Conservation (phyloP, 2,113 vertebrate genomes). For the Cheilinus undulatus region DNA sequence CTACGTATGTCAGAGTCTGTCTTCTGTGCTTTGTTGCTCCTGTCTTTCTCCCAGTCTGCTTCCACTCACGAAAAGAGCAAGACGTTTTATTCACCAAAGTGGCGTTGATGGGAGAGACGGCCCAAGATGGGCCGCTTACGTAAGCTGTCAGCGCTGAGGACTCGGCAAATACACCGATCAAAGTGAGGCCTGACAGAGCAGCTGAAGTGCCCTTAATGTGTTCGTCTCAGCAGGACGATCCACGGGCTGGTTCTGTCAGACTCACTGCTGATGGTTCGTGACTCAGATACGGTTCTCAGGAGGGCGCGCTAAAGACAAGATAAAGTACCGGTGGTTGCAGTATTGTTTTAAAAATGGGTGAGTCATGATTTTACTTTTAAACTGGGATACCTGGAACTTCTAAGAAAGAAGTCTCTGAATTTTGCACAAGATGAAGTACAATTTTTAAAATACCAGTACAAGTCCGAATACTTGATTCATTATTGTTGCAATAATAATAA, state of each 20-base stretch:
- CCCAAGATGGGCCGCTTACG: constrained; percentile 37
- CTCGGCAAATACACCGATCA: constrained; percentile 57
- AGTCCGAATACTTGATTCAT: no score
- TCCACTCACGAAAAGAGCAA: constrained; percentile 8
- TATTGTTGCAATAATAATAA: no score
- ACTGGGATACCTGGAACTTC: no score
- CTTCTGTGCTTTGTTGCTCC: constrained; percentile 28
- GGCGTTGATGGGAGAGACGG: constrained; percentile 39
- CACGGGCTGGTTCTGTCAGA: constrained; percentile 24
- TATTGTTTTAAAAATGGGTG: not conserved
- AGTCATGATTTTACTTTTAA: no score
- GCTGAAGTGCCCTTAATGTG: constrained; percentile 54
- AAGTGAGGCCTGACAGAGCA: constrained; percentile 62
- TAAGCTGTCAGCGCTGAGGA: constrained; percentile 64
- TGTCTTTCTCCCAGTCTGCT: constrained; percentile 6
- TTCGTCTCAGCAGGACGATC: constrained; percentile 41
- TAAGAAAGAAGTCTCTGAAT: no score
- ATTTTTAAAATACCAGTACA: no score
- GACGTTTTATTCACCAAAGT: constrained; percentile 25
- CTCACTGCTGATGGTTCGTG: constrained; percentile 18
- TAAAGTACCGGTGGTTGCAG: no score
- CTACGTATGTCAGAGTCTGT: constrained; percentile 16
- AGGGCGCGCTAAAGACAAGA: no score
- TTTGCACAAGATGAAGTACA: no score
- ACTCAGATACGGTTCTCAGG: not conserved